phyloP scores from a whole-genome alignment of 2,797 vertebrate species.

The Lepilemur ruficaudatus region DNA sequence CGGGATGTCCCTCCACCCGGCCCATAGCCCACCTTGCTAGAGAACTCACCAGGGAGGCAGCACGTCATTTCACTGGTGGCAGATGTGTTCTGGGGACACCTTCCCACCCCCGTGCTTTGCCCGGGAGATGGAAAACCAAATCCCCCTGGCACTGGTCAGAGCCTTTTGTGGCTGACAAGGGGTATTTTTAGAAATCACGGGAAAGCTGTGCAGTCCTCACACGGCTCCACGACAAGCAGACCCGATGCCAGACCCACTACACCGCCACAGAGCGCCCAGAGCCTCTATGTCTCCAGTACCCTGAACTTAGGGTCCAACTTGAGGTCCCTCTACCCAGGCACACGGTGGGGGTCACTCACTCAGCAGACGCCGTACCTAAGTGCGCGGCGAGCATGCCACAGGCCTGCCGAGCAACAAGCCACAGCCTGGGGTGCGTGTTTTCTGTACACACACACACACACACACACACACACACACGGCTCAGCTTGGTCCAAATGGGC shows the following conservation, averaged over 20 bases:
- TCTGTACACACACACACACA: not conserved
- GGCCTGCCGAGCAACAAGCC: not conserved
- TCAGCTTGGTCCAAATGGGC: not conserved
- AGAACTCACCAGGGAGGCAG: not conserved
- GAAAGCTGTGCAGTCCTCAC: not conserved
- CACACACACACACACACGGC: too few relatives aligned
- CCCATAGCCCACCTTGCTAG: not conserved
- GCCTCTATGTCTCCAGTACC: not conserved
- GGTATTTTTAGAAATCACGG: slow-evolving; percentile 70
- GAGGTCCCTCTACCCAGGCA: not conserved
- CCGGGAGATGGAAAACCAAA: not conserved
- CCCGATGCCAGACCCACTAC: not conserved
- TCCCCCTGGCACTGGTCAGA: not conserved
- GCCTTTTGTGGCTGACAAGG: not conserved
- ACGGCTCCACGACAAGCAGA: not conserved
- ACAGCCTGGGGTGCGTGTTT: rapidly evolving
- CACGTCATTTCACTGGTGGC: rapidly evolving
- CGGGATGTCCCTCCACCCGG: rapidly evolving
- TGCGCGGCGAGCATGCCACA: not conserved
- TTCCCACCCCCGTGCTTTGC: not conserved
- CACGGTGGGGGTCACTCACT: rapidly evolving
- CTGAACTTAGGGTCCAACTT: not conserved
- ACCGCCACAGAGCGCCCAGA: rapidly evolving
- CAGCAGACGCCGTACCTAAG: rapidly evolving
- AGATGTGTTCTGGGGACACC: not conserved